Evolutionary conservation across 2,797 vertebrate genomes (phyloP), one percentile per base, ranked within the genome.

Genomic region (Podargus strigoides): DNA sequence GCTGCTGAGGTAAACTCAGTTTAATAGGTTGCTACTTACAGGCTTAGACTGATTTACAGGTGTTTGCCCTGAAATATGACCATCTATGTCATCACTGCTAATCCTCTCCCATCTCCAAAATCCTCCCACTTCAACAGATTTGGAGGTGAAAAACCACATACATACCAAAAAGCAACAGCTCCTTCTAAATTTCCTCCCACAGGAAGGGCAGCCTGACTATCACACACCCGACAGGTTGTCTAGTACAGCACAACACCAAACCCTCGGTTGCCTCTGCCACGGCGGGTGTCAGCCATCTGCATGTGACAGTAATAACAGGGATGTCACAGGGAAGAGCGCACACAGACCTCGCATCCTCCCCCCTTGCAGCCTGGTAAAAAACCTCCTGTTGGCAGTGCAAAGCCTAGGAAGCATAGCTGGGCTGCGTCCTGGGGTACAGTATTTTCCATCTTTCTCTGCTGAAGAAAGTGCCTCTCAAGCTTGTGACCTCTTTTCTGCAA

Each of bases 41-140:
- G 93, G 92, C 87, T 96, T 88, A 96, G 86, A 79, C 74, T 42
- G 50, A 89, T 94, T 95, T 96, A 90, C 95, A 92, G 92, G 93
- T 95, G 78, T 94, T 96, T 90, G 91, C 87, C 89, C 95, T 92
- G 81, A 93, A 96, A 96, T 81, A 95, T 72, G 90, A 93, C 94
- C 83, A 78, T 67, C 87, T 60, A 6, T 93, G 82, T 88, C 89
- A 92, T 14, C 81, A 50, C 60, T 66, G 53, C 73, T 95, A 92
- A 94, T 92, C 84, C 74, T 90, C 85, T 92, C 56, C 89, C 74
- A 36, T 49, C 83, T 82, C 90, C 66, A 75, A 94, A 93, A 94
- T 64, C 86, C 60, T 93, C 85, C 81, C 91, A 64, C 91, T 94
- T 75, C 11, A 5, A 76, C 77, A 82, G 44, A 59, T 88, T 67